Conservation (phyloP, 2,797 vertebrate genomes). For the Pterois miles region DNA sequence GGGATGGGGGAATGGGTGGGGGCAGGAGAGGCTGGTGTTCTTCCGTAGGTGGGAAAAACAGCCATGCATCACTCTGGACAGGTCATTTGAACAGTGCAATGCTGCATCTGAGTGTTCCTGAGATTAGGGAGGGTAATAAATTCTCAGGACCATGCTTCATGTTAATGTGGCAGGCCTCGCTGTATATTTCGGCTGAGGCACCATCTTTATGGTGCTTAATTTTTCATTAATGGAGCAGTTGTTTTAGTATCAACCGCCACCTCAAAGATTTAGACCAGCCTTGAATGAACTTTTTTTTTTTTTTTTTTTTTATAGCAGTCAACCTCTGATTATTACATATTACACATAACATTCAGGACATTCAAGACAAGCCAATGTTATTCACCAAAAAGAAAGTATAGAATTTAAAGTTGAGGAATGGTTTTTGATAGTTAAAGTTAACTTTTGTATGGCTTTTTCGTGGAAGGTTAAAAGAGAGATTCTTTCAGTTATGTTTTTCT, state of each 20-base stretch:
- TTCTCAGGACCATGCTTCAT: slow-evolving; percentile 88
- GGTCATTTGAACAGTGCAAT: slow-evolving; percentile 85
- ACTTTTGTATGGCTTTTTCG: neutral
- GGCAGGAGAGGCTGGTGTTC: slow-evolving; percentile 13
- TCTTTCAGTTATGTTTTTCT: neutral
- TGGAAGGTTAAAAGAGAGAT: neutral
- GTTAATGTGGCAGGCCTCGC: slow-evolving; percentile 86
- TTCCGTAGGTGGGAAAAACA: slow-evolving; percentile 56
- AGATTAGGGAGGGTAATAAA: slow-evolving; percentile 89
- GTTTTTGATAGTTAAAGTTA: neutral
- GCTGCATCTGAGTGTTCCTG: slow-evolving; percentile 83
- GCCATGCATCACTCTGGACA: slow-evolving; percentile 87
- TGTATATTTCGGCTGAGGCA: slow-evolving; percentile 87
- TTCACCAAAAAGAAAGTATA: neutral
- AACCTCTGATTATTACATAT: slow-evolving; percentile 69
- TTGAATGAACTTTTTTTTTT: slow-evolving; percentile 76
- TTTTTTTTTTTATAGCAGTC: slow-evolving; percentile 59
- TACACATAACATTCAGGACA: slow-evolving; percentile 29
- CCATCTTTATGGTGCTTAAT: slow-evolving; percentile 84
- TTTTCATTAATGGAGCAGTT: slow-evolving; percentile 80
- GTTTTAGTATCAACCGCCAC: slow-evolving; percentile 80
- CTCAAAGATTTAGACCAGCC: slow-evolving; percentile 77
- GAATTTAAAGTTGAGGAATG: neutral
- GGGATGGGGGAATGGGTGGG: neutral
- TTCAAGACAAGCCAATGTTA: neutral